phyloP scores from a whole-genome alignment of 2,797 vertebrate genomes.

The Lateolabrax maculatus region DNA sequence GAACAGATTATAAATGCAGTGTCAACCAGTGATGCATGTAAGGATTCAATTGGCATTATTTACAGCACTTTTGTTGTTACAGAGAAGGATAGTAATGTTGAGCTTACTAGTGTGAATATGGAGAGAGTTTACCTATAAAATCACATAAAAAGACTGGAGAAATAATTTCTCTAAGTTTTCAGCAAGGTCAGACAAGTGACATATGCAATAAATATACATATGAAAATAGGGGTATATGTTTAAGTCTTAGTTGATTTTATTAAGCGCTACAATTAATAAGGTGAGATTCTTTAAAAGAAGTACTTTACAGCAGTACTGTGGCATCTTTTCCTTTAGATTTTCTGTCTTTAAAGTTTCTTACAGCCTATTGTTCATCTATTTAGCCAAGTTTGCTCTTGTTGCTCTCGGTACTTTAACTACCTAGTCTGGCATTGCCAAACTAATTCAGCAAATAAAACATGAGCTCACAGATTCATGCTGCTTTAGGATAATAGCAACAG shows the following conservation, averaged over 20 bases:
- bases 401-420: neutral
- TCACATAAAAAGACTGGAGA: neutral
- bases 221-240: neutral
- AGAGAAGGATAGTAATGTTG: neutral
- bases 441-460: too few species aligned
- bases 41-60: slow-evolving; percentile 19
- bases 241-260: neutral
- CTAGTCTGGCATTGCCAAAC: too few species aligned
- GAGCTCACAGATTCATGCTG: too few species aligned
- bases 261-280: neutral
- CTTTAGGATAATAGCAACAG: neutral
- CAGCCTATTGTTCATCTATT: slow-evolving; percentile 13
- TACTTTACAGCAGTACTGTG: neutral
- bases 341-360: slow-evolving; percentile 26
- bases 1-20: slow-evolving; percentile 30
- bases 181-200: too few species aligned
- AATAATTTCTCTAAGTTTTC: too few species aligned
- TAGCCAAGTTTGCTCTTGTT: neutral
- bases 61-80: slow-evolving; percentile 7
- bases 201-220: neutral
- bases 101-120: neutral
- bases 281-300: neutral
- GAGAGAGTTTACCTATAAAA: neutral
- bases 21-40: slow-evolving; percentile 16
- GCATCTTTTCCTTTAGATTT: slow-evolving; percentile 41